phyloP scores from a whole-genome alignment of 2,888 invertebrate genomes.

The Caenorhabditis sp. region DNA sequence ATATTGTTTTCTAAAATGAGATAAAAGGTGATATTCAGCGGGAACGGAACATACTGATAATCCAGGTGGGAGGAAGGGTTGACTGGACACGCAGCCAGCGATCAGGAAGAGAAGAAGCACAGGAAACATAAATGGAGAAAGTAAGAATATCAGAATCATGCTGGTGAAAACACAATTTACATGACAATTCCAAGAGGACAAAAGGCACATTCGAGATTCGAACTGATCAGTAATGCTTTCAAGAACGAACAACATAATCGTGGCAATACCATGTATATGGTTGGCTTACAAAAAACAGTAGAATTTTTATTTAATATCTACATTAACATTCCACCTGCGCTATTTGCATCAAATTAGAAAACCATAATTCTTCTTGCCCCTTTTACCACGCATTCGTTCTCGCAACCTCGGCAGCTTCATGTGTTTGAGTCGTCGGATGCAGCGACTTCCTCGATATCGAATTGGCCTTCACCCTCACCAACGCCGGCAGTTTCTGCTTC shows the following conservation, averaged over 20 bases:
- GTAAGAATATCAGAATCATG: background rate
- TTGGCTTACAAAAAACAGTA: background rate
- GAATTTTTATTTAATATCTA: background rate
- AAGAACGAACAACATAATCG: too few species aligned
- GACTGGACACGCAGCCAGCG: background rate
- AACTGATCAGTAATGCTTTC: too few species aligned
- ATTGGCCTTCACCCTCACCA: conserved; percentile 28
- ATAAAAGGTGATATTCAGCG: background rate
- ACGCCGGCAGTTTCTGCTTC: conserved; percentile 20
- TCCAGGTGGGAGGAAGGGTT: background rate
- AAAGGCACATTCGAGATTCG: too few species aligned
- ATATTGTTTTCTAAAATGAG: background rate
- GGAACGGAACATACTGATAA: conserved; percentile 13
- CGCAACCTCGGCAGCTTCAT: background rate
- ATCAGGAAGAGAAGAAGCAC: background rate
- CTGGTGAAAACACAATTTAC: background rate
- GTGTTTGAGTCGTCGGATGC: conserved; percentile 25
- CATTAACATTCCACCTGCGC: too few species aligned
- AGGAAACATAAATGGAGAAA: background rate
- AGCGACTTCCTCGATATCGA: conserved; percentile 6
- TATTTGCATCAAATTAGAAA: too few species aligned
- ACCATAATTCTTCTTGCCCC: too few species aligned
- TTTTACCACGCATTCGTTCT: background rate
- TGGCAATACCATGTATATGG: too few species aligned
- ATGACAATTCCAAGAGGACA: background rate